Base-by-base conservation (phyloP, 2,113 vertebrate genomes). In the Coreoperca whiteheadi region DNA sequence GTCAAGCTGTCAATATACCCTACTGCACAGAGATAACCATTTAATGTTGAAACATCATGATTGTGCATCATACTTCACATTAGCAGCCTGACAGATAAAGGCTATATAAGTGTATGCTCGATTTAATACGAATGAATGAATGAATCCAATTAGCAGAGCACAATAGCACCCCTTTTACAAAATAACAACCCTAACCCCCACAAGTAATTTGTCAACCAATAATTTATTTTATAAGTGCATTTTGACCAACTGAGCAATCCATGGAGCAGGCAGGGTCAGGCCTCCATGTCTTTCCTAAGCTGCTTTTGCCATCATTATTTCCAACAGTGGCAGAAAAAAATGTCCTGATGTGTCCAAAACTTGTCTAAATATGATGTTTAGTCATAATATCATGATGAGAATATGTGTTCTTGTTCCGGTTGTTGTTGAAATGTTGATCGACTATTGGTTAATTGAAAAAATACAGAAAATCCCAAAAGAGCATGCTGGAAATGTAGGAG, bases 181-280 rank as follows among this genome's bases (percentile, higher is more conserved):
- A 28, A 41, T 37, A 73, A 57, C 28, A 28, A 32, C 7, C 20
- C 16, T 5, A 23, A 68, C 32, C 53, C 53, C 34, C 50, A 20
- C 8, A 60, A 68, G 43, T 71, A 74, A 43, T 46, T 53, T 82
- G 25, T 69, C 20, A 61, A 12, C 54, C 12, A 39, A 53, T 79
- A 25, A 46, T 37, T 73, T 28, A 70, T 70, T 51, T 3, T 20
- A 65, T 25, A 15, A 25, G 25, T 9, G 4, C 39, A 37, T 73
- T 65, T 57, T 57, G 20, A 66, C 23, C 50, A 81, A 9, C 48
- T 4, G 4, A 65, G 48, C 11, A 11, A 73, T 73, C 14, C 11
- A 25, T 32, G 53, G 37, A 79, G 67, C 21, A 37, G 37, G 14
- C 39, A 8, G 39, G 41, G 30, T 50, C 64, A 50, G 39, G 41